Percentiles rank a stretch among this genome's conserved stretches.
These are phyloP conservation scores for Drosophila subsilvestris DNA, from an alignment of 2,888 invertebrate species.

Conservation along the genomic window DNA sequence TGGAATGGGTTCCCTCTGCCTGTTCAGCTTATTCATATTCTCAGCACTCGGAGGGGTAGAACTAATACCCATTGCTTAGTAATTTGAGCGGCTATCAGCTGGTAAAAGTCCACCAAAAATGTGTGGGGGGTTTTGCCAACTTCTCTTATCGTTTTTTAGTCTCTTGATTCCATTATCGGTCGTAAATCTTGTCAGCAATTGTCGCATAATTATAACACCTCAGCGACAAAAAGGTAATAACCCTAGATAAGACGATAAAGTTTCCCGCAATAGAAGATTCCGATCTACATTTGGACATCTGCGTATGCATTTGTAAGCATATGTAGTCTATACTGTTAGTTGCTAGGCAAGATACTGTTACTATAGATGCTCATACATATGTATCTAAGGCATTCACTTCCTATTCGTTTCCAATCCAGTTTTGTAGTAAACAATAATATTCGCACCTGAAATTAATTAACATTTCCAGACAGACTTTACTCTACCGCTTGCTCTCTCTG, in stretches of 20 bases:
- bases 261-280: slow-evolving; percentile 17
- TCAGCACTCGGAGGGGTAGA: neutral
- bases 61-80: neutral
- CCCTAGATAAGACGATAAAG: slow-evolving; percentile 35
- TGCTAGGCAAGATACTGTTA: slow-evolving; percentile 30
- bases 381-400: slow-evolving; percentile 49
- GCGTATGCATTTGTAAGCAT: neutral
- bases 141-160: slow-evolving; percentile 53
- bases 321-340: slow-evolving; percentile 7
- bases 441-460: slow-evolving; percentile 34
- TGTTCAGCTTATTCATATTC: neutral
- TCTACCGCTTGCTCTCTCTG: neutral
- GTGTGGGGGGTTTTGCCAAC: slow-evolving; percentile 28
- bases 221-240: slow-evolving; percentile 27
- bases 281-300: neutral
- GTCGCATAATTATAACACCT: slow-evolving; percentile 11
- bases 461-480: neutral
- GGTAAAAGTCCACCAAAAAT: slow-evolving; percentile 20
- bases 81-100: slow-evolving; percentile 33
- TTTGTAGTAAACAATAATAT: slow-evolving; percentile 64
- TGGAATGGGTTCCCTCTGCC: slow-evolving; percentile 5
- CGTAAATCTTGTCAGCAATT: slow-evolving; percentile 45
- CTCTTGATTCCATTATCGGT: slow-evolving; percentile 37
- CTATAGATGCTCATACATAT: neutral
- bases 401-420: slow-evolving; percentile 49